These are phyloP conservation scores for Platycheirus albimanus DNA, from an alignment of 2,888 invertebrate species.

Conservation along the genomic window DNA sequence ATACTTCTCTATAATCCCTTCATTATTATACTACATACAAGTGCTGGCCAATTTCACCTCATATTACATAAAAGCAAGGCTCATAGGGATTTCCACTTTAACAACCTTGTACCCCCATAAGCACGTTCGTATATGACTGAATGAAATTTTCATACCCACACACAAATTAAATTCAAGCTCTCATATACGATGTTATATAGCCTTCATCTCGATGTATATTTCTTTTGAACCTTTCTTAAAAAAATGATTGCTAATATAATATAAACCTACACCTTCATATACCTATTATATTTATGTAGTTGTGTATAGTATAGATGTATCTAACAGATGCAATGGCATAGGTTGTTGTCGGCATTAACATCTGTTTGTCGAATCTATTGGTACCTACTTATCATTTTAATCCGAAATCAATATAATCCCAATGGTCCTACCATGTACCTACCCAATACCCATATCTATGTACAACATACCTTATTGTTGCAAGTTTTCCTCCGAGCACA, in stretches of 20 bases:
- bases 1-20: constrained; percentile 60
- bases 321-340: constrained; percentile 28
- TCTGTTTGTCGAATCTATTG: constrained; percentile 14
- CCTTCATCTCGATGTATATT: not conserved
- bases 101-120: constrained; percentile 62
- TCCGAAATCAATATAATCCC: constrained; percentile 62
- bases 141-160: constrained; percentile 69
- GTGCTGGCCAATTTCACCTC: constrained; percentile 57
- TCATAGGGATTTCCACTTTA: constrained; percentile 67
- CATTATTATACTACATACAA: constrained; percentile 62
- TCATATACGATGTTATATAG: constrained; percentile 24
- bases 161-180: constrained; percentile 67
- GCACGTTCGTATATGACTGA: constrained; percentile 68
- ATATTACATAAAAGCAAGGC: constrained; percentile 55
- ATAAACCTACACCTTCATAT: constrained; percentile 3
- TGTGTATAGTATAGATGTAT: not conserved
- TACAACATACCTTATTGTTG: constrained; percentile 39
- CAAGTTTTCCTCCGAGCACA: constrained; percentile 26
- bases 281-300: not conserved
- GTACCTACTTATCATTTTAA: constrained; percentile 44
- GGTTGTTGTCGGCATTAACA: constrained; percentile 27
- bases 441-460: too few relatives aligned
- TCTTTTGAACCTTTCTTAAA: constrained; percentile 49
- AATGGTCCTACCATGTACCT: constrained; percentile 28
- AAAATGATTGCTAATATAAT: constrained; percentile 13